Conservation (phyloP, 2,113 vertebrate genomes). For the Daboia siamensis region DNA sequence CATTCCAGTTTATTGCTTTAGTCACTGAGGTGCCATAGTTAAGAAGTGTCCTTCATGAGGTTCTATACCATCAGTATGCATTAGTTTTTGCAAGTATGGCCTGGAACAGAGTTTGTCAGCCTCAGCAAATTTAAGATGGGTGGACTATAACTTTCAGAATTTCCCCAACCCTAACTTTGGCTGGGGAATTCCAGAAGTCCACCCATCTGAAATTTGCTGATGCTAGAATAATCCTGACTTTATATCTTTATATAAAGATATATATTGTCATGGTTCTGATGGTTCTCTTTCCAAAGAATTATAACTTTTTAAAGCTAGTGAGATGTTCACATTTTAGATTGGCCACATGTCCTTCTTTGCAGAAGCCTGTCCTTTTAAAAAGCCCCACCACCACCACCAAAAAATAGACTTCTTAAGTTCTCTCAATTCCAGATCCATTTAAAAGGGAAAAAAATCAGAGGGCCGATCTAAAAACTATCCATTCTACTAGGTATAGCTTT, state of each 20-base stretch:
- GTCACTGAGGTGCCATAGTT: not conserved
- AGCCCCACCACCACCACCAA: not conserved
- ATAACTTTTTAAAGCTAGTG: not conserved
- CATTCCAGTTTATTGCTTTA: not conserved
- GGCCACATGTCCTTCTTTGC: not conserved
- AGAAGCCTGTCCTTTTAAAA: not conserved
- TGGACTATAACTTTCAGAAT: not conserved
- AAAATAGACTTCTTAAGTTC: not conserved
- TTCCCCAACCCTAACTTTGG: not conserved
- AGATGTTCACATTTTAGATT: not conserved
- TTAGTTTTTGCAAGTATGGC: not conserved
- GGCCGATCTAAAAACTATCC: not conserved
- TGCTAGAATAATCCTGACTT: not conserved
- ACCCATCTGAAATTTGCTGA: not conserved
- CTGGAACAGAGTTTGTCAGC: not conserved
- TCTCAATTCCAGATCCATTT: not conserved
- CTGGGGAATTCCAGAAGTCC: not conserved
- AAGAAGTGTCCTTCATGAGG: not conserved
- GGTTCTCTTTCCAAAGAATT: not conserved
- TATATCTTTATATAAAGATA: too few relatives aligned
- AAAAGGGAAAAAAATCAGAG: not conserved
- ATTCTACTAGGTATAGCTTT: not conserved
- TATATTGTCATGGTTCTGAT: too few relatives aligned
- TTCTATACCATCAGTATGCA: not conserved
- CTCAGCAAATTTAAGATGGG: not conserved